A percentile compares a stretch with the other conserved stretches of the same genome.
Evolutionary conservation across 1,140 invertebrate genomes (phyloP).

Genomic region (Akabosia matsudoensis): DNA sequence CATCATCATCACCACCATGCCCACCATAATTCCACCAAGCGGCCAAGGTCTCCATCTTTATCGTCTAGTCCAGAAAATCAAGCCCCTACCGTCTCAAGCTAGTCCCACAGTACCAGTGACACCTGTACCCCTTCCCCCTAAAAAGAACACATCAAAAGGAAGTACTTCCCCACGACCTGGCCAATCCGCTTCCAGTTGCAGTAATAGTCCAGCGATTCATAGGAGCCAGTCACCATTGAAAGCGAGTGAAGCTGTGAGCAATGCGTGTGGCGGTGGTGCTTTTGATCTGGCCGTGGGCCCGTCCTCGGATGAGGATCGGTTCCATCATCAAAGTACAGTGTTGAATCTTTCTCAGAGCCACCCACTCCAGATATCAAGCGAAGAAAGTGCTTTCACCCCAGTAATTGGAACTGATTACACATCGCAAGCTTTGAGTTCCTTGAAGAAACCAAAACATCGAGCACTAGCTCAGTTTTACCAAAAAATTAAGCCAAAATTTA

Average conservation of each 20-base stretch:
- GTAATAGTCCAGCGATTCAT: background rate
- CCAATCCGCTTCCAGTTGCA: background rate
- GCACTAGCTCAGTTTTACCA: conserved; percentile 1
- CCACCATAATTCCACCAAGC: background rate
- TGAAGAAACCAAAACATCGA: conserved; percentile 8
- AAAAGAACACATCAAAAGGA: conserved; percentile 8
- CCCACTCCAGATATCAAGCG: background rate
- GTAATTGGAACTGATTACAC: background rate
- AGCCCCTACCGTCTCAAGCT: background rate
- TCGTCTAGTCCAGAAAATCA: background rate
- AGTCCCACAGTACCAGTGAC: background rate
- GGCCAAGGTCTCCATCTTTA: background rate
- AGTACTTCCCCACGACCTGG: background rate
- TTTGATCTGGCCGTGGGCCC: background rate
- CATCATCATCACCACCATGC: background rate
- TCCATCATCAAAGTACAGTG: background rate
- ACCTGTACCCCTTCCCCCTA: background rate
- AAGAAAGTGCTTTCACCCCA: conserved; percentile 13
- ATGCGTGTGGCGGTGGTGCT: background rate
- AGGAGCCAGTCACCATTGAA: background rate
- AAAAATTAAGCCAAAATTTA: background rate
- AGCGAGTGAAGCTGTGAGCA: background rate
- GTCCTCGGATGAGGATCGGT: background rate
- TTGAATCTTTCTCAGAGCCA: background rate
- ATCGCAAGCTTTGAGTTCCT: background rate